phyloP scores from a whole-genome alignment of 2,113 vertebrate genomes.

The Diadophis punctatus region DNA sequence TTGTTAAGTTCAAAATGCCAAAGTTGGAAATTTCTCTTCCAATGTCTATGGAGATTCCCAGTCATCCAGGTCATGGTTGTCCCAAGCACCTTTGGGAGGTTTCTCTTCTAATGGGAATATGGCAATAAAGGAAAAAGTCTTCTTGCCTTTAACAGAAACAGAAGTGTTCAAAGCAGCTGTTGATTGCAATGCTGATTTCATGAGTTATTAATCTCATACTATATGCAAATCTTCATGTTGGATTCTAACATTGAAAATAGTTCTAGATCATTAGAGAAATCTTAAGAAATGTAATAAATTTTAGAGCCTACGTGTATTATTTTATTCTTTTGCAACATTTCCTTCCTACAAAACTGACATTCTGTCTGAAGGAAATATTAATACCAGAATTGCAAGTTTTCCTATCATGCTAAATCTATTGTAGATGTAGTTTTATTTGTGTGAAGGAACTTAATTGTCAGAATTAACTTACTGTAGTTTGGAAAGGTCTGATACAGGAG shows the following conservation, averaged over 20 bases:
- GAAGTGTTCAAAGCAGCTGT: not conserved
- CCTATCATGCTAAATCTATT: not conserved
- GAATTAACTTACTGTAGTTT: not conserved
- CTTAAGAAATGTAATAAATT: not conserved
- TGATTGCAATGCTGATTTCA: not conserved
- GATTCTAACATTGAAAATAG: rapidly evolving
- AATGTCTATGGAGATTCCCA: not conserved
- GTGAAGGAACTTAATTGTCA: not conserved
- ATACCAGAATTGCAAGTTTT: not conserved
- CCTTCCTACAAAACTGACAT: not conserved
- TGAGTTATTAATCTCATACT: not conserved
- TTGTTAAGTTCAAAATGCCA: not conserved
- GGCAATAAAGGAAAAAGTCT: not conserved
- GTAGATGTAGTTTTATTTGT: not conserved
- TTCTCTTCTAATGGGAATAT: not conserved
- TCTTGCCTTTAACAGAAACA: not conserved
- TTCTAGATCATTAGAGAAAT: not conserved
- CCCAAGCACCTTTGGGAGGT: too few species aligned
- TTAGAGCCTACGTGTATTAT: not conserved
- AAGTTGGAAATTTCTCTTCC: not conserved
- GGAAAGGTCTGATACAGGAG: not conserved
- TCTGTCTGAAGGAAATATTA: not conserved
- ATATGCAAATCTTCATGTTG: not conserved
- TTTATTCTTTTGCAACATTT: not conserved
- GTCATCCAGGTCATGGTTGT: too few species aligned